Conservation (phyloP, 2,888 invertebrate genomes). For the Cryptocephalus moraei region DNA sequence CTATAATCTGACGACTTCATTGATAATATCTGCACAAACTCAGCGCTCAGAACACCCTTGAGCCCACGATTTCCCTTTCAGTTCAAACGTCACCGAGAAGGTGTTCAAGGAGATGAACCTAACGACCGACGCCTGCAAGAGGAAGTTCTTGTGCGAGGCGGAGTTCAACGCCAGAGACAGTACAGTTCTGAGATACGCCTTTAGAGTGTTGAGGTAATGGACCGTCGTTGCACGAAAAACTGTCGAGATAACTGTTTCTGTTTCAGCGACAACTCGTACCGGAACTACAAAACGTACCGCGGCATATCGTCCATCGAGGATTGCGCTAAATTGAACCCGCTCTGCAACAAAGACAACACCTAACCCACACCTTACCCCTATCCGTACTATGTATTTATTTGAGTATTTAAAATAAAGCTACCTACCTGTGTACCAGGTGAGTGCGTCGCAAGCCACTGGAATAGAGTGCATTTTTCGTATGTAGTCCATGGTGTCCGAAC, state of each 20-base stretch:
- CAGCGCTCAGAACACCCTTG: neutral
- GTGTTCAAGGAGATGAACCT: slow-evolving; percentile 30
- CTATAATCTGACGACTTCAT: too few relatives aligned
- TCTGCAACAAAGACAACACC: slow-evolving; percentile 5
- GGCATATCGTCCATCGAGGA: slow-evolving; percentile 11
- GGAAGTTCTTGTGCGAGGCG: slow-evolving; percentile 43
- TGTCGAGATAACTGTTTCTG: neutral
- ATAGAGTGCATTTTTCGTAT: slow-evolving; percentile 75
- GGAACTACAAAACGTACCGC: slow-evolving; percentile 16
- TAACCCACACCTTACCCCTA: neutral
- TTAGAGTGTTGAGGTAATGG: slow-evolving; percentile 22
- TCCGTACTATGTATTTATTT: too few relatives aligned
- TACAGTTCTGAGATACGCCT: slow-evolving; percentile 20
- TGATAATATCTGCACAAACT: too few relatives aligned
- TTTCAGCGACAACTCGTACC: slow-evolving; percentile 20
- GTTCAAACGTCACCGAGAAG: slow-evolving; percentile 25
- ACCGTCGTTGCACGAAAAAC: neutral
- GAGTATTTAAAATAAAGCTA: neutral
- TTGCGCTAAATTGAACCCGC: slow-evolving; percentile 15
- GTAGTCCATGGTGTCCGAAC: slow-evolving; percentile 46
- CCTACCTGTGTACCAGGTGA: slow-evolving; percentile 64
- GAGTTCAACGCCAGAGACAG: slow-evolving; percentile 37
- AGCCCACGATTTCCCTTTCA: too few relatives aligned
- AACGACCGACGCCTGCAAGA: slow-evolving; percentile 35
- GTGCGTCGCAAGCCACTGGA: slow-evolving; percentile 65